A percentile compares a stretch with the other conserved stretches of the same genome.
phyloP scores from a whole-genome alignment of 2,113 vertebrate species.

The Manacus vitellinus region DNA sequence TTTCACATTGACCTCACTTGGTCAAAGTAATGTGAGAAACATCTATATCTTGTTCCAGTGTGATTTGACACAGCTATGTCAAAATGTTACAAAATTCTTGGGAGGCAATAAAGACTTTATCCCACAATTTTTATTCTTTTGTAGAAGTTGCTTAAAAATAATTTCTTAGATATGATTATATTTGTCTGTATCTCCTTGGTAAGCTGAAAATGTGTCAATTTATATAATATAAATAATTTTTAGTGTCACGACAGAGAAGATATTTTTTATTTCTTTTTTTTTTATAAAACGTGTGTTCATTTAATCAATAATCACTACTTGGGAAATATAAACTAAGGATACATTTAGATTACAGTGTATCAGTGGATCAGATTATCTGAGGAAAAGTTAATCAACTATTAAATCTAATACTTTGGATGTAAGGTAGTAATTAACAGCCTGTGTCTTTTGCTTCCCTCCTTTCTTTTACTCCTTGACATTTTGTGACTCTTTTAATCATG shows the following conservation, averaged over 20 bases:
- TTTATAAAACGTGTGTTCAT: not conserved
- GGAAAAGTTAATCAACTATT: not conserved
- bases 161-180: not conserved
- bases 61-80: not conserved
- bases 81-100: not conserved
- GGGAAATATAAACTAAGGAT: not conserved
- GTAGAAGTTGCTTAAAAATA: not conserved
- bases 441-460: not conserved
- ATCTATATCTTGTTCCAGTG: not conserved
- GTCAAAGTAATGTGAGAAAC: not conserved
- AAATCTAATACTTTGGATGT: not conserved
- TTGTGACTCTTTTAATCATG: not conserved
- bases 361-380: not conserved
- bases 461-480: slow-evolving; percentile 8
- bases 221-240: not conserved
- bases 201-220: not conserved
- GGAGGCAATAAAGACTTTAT: not conserved
- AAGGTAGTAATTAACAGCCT: not conserved
- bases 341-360: not conserved
- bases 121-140: too few relatives aligned
- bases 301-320: not conserved
- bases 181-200: not conserved
- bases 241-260: not conserved
- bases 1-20: not conserved
- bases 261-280: not conserved